Evolutionary conservation across 2,797 vertebrate species (phyloP).

Genomic region (Labeo calbasu): DNA sequence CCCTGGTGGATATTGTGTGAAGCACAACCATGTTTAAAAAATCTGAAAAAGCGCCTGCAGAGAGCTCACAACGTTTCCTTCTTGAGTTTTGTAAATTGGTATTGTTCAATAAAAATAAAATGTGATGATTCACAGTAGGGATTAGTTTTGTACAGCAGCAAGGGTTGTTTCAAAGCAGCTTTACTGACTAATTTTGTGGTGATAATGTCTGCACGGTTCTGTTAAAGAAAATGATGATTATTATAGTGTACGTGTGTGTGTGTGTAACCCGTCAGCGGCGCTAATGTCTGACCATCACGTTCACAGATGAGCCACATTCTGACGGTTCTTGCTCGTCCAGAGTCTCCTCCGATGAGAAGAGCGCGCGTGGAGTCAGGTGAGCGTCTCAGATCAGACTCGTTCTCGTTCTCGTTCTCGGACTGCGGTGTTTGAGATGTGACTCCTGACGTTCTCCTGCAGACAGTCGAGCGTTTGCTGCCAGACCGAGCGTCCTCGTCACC

Average conservation of each 20-base stretch:
- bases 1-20: too few relatives aligned
- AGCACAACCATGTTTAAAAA: too few relatives aligned
- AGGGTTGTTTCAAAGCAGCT: not conserved
- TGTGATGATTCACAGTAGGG: not conserved
- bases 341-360: slow-evolving; percentile 81
- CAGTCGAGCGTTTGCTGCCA: slow-evolving; percentile 64
- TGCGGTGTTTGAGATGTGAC: not conserved
- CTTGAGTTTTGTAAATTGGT: too few relatives aligned
- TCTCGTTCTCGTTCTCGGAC: not conserved
- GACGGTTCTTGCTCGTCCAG: slow-evolving; percentile 84
- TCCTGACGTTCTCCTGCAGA: slow-evolving; percentile 58
- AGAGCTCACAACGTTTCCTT: too few relatives aligned
- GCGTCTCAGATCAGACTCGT: not conserved
- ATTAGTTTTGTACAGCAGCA: not conserved
- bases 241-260: too few relatives aligned
- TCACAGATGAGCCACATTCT: slow-evolving; percentile 90
- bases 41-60: too few relatives aligned
- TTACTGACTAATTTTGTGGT: not conserved
- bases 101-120: too few relatives aligned
- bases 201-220: not conserved
- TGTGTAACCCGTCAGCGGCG: too few relatives aligned
- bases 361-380: slow-evolving; percentile 87
- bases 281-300: too few relatives aligned
- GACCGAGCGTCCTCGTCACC: slow-evolving; percentile 56
- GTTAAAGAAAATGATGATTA: not conserved